Evolutionary conservation across 2,888 invertebrate genomes (phyloP), one percentile per base, ranked within the genome.

Genomic region (Synanthedon formicaeformis): DNA sequence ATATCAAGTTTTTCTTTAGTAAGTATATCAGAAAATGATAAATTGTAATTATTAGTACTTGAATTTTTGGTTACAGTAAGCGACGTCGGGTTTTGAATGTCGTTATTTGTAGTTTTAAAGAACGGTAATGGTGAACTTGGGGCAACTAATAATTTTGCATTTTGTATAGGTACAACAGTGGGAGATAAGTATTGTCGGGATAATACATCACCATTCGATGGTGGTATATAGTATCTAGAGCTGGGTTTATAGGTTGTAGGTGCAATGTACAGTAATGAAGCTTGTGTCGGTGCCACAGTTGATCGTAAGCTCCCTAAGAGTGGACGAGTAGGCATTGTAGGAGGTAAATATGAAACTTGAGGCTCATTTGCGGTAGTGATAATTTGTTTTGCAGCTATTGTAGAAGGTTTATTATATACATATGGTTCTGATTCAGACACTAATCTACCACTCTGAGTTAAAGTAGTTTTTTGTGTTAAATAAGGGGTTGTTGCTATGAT

Each of bases 1-100:
- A 74, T 63, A 54, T 85, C 83, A 14, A 85, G 67, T 59, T 83
- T 85, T 69, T 85, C 76, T 64, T 80, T 83, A 3, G 83, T 82
- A 51, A 84, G 60, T 55, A 84, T 78, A 57, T 87, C 84, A 56
- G 79, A 62, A 54, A 86, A 86, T 12, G 78, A 71, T 62, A 80
- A 58, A 56, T 84, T 85, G n/a, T 79, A 76, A 51, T 62, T 63
- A 54, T 71, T 74, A 27, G 64, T 58, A 6, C 60, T 61, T 23
- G 71, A 65, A 51, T 71, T 68, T 61, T 72, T 70, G 3, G 60
- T 63, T 18, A 67, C 41, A n/a, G 70, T 57, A 55, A 68, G 71
- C 23, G 71, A 57, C 6, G 71, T 66, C 49, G 61, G 60, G 50
- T 61, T 65, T 12, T 56, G 18, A 57, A 58, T 63, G 52, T 60